Evolutionary conservation across 2,888 invertebrate species (phyloP).

Genomic region (Phaedon cochleariae): DNA sequence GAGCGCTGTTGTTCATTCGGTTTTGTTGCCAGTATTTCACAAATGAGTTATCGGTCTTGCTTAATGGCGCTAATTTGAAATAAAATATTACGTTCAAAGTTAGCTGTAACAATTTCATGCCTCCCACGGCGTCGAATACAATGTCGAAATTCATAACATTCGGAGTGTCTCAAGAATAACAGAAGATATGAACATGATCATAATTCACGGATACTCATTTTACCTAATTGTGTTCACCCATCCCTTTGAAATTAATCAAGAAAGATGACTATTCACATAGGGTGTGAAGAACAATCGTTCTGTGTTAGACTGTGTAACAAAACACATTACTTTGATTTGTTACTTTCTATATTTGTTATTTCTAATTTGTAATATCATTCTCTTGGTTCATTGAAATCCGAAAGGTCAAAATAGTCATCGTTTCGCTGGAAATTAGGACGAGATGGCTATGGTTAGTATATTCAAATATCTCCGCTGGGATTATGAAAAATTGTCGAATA

Average conservation of each 20-base stretch:
- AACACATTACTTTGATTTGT: not conserved
- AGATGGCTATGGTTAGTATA: too few relatives aligned
- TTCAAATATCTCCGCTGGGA: too few relatives aligned
- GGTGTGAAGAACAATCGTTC: not conserved
- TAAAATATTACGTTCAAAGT: not conserved
- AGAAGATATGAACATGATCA: not conserved
- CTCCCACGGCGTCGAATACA: not conserved
- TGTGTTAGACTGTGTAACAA: not conserved
- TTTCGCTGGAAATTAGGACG: too few relatives aligned
- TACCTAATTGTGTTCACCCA: not conserved
- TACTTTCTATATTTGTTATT: not conserved
- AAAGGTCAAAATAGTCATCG: too few relatives aligned
- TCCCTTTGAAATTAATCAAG: not conserved
- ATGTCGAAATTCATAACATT: not conserved
- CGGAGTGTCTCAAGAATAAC: not conserved
- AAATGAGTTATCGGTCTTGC: not conserved
- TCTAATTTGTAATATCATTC: not conserved
- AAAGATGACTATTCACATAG: not conserved
- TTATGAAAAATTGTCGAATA: too few relatives aligned
- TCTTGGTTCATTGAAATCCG: not conserved
- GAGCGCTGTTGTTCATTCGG: not conserved
- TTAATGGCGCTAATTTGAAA: not conserved
- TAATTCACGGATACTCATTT: not conserved
- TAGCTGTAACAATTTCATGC: not conserved
- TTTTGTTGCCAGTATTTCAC: not conserved